These are phyloP conservation scores for Galagoides demidoff DNA, from an alignment of 2,797 vertebrate genomes.

Conservation along the genomic window DNA sequence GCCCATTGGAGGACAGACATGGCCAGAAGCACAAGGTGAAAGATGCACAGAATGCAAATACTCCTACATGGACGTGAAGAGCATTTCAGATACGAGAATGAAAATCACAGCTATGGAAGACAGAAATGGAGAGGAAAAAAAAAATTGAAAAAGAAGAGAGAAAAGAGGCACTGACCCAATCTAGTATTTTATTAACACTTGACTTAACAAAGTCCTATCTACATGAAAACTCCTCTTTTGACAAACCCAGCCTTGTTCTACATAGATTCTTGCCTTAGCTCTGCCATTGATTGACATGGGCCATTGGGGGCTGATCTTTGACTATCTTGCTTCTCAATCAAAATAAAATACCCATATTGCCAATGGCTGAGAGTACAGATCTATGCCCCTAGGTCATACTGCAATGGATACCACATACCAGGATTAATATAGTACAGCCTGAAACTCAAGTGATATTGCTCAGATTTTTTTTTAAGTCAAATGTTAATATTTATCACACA, in stretches of 20 bases:
- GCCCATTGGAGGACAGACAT: background rate
- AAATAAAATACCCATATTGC: background rate
- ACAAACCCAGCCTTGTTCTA: background rate
- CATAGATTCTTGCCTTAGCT: background rate
- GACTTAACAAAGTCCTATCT: background rate
- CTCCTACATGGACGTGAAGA: background rate
- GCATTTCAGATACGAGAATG: background rate
- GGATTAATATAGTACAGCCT: background rate
- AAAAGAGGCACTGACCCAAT: background rate
- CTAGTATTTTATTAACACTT: background rate
- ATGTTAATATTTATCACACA: background rate
- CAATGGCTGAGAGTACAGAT: too few species aligned
- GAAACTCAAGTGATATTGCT: background rate
- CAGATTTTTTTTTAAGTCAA: slow-evolving; percentile 36
- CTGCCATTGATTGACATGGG: background rate
- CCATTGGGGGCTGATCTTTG: background rate
- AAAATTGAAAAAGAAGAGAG: background rate
- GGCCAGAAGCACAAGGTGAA: background rate
- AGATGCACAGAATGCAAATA: background rate
- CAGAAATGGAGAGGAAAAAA: background rate
- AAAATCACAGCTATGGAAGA: background rate
- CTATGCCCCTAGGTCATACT: too few species aligned
- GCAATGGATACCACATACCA: background rate
- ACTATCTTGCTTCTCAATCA: background rate
- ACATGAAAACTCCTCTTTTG: background rate